These are phyloP conservation scores for Drosophila picticornis DNA, from an alignment of 2,888 invertebrate genomes.

Conservation along the genomic window DNA sequence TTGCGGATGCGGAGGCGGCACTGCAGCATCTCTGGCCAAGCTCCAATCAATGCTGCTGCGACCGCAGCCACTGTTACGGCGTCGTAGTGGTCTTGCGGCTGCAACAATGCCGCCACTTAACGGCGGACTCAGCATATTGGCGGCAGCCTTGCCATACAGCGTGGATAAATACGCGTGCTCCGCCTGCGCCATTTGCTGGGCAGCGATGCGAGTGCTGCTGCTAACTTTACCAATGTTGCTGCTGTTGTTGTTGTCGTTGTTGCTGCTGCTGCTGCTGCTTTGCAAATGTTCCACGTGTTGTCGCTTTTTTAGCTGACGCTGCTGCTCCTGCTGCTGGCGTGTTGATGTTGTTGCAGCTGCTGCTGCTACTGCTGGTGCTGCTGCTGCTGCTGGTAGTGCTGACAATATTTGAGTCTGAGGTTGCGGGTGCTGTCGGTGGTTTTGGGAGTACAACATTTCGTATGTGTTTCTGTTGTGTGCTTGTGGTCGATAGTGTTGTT, in stretches of 20 bases:
- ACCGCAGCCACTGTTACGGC: constrained; percentile 19
- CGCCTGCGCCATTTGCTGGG: constrained; percentile 81
- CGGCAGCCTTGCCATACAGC: constrained; percentile 79
- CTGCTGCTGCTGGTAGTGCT: constrained; percentile 36
- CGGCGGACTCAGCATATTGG: constrained; percentile 84
- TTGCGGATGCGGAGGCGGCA: background rate
- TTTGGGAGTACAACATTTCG: constrained; percentile 85
- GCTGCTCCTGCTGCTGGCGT: constrained; percentile 48
- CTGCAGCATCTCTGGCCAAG: constrained; percentile 2
- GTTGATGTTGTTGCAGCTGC: constrained; percentile 32
- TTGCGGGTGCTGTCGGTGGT: constrained; percentile 65
- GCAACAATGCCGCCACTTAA: constrained; percentile 56
- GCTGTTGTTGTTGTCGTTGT: constrained; percentile 5
- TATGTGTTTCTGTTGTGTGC: constrained; percentile 70
- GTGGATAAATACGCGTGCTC: constrained; percentile 83
- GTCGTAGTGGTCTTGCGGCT: constrained; percentile 47
- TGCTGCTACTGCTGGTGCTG: constrained; percentile 47
- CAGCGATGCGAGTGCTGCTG: constrained; percentile 43
- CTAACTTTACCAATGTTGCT: constrained; percentile 6
- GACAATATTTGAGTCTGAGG: constrained; percentile 18
- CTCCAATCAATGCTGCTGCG: constrained; percentile 30
- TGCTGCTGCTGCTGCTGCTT: constrained; percentile 32
- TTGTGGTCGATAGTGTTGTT: constrained; percentile 45
- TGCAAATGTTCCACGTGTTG: constrained; percentile 56
- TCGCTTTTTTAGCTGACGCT: constrained; percentile 47